A percentile compares a stretch with the other conserved stretches of the same genome.
These are phyloP conservation scores for Tokudaia tokunoshimensis DNA, from an alignment of 2,797 vertebrate genomes.

Conservation along the genomic window DNA sequence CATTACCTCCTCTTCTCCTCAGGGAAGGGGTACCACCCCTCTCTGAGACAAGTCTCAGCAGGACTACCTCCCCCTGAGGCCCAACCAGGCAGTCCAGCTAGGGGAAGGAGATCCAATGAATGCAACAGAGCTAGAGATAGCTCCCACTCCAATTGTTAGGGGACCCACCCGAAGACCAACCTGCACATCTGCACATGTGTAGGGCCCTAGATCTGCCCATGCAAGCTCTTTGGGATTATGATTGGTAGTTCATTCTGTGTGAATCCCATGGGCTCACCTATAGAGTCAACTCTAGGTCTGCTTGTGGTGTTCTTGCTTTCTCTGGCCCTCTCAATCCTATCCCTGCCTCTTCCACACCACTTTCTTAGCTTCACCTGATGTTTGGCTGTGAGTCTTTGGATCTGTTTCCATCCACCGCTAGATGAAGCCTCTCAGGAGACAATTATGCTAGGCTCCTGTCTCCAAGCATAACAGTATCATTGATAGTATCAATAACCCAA, in stretches of 20 bases:
- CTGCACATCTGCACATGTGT: not conserved
- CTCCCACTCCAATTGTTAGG: not conserved
- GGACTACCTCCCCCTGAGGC: not conserved
- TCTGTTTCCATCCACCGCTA: not conserved
- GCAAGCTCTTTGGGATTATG: not conserved
- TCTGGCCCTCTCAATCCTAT: not conserved
- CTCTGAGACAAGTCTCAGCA: not conserved
- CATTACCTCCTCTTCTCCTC: not conserved
- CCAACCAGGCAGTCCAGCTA: not conserved
- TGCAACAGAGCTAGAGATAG: not conserved
- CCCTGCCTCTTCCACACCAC: not conserved
- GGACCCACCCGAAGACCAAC: not conserved
- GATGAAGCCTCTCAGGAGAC: not conserved
- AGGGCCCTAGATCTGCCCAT: not conserved
- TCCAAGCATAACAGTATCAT: not conserved
- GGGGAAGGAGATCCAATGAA: not conserved
- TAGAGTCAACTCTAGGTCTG: not conserved
- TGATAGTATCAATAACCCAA: not conserved
- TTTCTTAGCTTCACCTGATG: not conserved
- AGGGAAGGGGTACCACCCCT: not conserved
- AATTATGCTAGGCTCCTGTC: not conserved
- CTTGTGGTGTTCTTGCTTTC: not conserved
- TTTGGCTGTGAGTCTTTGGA: not conserved
- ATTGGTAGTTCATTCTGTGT: not conserved
- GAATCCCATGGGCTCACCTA: not conserved